phyloP scores from a whole-genome alignment of 37 sponge, comb jelly and placozoan genomes.

The Cliona cf. orientalis region DNA sequence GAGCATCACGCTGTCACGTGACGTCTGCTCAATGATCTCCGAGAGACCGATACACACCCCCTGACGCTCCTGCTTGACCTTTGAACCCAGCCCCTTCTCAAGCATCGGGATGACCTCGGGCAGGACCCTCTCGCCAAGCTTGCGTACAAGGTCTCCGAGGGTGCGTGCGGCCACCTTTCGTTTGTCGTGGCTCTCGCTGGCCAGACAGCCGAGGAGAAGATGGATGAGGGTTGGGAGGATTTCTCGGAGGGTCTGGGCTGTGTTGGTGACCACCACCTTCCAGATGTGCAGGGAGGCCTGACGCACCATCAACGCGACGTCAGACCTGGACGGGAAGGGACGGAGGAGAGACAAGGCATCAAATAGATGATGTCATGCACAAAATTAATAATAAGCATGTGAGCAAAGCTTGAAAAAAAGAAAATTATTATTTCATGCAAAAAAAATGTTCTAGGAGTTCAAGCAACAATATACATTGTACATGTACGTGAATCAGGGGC shows the following conservation, averaged over 20 bases:
- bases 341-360: not conserved
- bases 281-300: constrained; percentile 97
- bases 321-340: constrained; percentile 65
- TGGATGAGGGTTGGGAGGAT: constrained; percentile 90
- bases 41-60: constrained; percentile 98
- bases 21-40: constrained; percentile 91
- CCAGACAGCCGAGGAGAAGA: constrained; percentile 84
- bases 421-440: too few species aligned
- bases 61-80: constrained; percentile 77
- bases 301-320: constrained; percentile 93
- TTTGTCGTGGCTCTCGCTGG: constrained; percentile 84
- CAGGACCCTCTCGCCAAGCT: constrained; percentile 94
- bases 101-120: constrained; percentile 97
- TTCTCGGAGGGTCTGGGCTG: constrained; percentile 92
- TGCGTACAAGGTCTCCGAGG: constrained; percentile 93
- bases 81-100: constrained; percentile 72
- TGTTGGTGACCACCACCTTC: constrained; percentile 98
- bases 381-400: too few species aligned
- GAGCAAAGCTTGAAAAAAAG: too few species aligned
- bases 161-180: constrained; percentile 92
- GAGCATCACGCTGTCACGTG: constrained; percentile 74
- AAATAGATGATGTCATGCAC: too few species aligned
- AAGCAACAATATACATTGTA: not conserved
- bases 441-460: too few species aligned
- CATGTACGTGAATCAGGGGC: not conserved